A percentile compares a stretch with the other conserved stretches of the same genome.
Evolutionary conservation across 2,888 invertebrate species (phyloP).

Genomic region (Leucophenga montana): DNA sequence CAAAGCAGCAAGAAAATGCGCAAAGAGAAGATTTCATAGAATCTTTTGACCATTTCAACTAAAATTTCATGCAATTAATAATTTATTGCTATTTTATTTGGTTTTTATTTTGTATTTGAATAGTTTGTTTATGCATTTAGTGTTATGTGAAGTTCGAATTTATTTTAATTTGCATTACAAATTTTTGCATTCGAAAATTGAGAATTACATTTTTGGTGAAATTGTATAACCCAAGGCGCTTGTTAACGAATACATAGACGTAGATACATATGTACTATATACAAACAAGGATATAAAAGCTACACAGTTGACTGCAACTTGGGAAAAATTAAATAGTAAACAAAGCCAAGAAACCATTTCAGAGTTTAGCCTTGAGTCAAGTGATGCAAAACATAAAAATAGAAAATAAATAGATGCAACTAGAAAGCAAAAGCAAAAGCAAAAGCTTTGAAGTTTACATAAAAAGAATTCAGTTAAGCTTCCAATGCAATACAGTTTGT

Average conservation of each 20-base stretch:
- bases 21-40: neutral
- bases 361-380: constrained; percentile 36
- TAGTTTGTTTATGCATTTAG: neutral
- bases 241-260: neutral
- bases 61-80: constrained; percentile 12
- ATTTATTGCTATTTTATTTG: neutral
- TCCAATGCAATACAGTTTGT: too few relatives aligned
- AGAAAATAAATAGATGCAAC: constrained; percentile 39
- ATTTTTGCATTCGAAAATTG: neutral
- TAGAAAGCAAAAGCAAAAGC: too few relatives aligned
- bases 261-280: neutral
- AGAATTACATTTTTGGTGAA: neutral
- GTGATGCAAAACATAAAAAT: constrained; percentile 15
- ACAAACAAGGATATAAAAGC: constrained; percentile 4
- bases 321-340: constrained; percentile 39
- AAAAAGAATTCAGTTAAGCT: too few relatives aligned
- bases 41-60: neutral
- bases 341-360: constrained; percentile 32
- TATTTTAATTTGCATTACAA: constrained; percentile 9
- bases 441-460: too few relatives aligned
- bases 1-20: neutral
- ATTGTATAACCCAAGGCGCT: constrained; percentile 5
- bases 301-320: neutral
- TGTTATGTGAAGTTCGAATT: neutral
- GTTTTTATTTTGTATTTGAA: neutral